A percentile compares a stretch with the other conserved stretches of the same genome.
These are phyloP conservation scores for Hypomecis punctinalis DNA, from an alignment of 2,888 invertebrate genomes.

Conservation along the genomic window DNA sequence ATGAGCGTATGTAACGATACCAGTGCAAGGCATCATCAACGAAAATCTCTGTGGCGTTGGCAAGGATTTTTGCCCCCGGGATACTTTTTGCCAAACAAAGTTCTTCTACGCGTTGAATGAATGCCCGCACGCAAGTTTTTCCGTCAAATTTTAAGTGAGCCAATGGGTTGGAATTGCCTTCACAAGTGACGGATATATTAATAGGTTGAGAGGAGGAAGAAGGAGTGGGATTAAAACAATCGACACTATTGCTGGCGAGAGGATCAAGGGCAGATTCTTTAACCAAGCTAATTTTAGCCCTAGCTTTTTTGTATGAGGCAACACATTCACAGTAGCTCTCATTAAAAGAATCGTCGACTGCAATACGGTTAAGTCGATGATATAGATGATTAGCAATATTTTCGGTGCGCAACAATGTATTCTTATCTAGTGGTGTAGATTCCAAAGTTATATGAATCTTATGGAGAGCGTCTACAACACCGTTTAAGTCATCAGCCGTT, in stretches of 20 bases:
- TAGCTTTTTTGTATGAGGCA: conserved; percentile 2
- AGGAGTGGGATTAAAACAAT: background rate
- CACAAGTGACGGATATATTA: conserved; percentile 18
- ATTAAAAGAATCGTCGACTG: too few species aligned
- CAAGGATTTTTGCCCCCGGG: conserved; percentile 17
- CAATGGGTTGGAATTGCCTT: conserved; percentile 3
- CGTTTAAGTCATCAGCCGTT: conserved; percentile 32
- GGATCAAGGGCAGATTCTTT: background rate
- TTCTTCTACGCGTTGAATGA: conserved; percentile 33
- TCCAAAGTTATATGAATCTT: conserved; percentile 18
- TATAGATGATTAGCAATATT: conserved; percentile 32
- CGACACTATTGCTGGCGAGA: background rate
- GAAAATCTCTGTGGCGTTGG: conserved; percentile 28
- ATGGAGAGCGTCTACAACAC: conserved; percentile 29
- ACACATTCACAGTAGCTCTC: background rate
- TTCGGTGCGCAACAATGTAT: conserved; percentile 4
- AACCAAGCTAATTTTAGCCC: background rate
- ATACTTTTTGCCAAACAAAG: conserved; percentile 19
- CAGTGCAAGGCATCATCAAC: conserved; percentile 38
- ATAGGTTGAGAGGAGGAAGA: background rate
- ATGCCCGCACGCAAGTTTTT: conserved; percentile 34
- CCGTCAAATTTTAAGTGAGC: conserved; percentile 24
- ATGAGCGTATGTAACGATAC: conserved; percentile 32
- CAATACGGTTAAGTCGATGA: conserved; percentile 33
- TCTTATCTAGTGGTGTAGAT: conserved; percentile 30